Evolutionary conservation across 1,140 invertebrate species (phyloP), one percentile per base, ranked within the genome.

Genomic region (Adelges cooleyi): DNA sequence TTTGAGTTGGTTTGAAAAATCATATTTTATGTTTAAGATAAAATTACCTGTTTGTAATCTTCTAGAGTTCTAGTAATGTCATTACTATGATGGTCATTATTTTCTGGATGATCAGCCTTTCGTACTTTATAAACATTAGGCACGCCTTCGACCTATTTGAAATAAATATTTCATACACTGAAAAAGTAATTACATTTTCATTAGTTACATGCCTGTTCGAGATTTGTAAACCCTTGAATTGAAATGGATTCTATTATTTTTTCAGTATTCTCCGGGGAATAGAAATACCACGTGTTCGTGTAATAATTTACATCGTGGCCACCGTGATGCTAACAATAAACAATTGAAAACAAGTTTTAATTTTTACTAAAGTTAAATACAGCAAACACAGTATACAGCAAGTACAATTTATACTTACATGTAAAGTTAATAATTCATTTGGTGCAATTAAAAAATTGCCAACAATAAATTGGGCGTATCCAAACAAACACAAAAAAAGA

Each of bases 251-350:
- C 40, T 1, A 46, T 11, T 29, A 62, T 33, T 22, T 48, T 17
- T 9, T 33, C 13, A 40, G 29, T 17, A 27, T 62, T 25, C 2
- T 33, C 25, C 3, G 23, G 29, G 1, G 27, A 18, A 62, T 62
- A 36, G 20, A 62, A 62, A 62, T 62, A 62, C 56, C 56, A 62
- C n/a, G 27, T 3, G 10, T 62, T 62, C 15, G 42, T 48, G 20
- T 48, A 62, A 13, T 62, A 11, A 9, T 48, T 18, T 17, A 20
- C 25, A 3, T 22, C 13, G 15, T 22, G 25, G 15, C 20, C 17
- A 8, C 40, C 42, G 9, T 62, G 56, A 3, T 62, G 20, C 56
- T 62, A 22, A 2, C 11, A 10, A 3, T 13, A 9, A 6, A 40
- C n/a, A 38, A 20, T 33, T 3, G 10, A 17, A 17, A 44, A 38